Base-by-base conservation (phyloP, 2,888 invertebrate species). In the Orthosia gracilis region DNA sequence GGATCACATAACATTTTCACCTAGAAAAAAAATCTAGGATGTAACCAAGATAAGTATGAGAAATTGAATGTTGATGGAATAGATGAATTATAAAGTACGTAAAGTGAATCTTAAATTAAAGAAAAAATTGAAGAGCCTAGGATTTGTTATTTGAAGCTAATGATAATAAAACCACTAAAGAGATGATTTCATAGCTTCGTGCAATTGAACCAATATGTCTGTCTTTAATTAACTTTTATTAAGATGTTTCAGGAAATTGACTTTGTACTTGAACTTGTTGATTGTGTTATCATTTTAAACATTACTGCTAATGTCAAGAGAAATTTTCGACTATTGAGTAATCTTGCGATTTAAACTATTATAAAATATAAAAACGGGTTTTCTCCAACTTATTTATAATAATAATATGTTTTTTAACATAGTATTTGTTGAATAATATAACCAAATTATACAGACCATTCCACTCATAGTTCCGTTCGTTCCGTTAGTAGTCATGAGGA, bases 1-100 rank as follows among this genome's bases (percentile, higher is more conserved):
- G 88, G 80, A 85, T 80, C 82, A 78, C 59, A 73, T 65, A 91
- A 74, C 76, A 88, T 90, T 85, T 74, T 85, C 54, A 89, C 84
- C 90, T 91, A 89, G n/a, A 90, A 91, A 76, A 77, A 70, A 80
- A 23, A 58, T 9, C n/a, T 31, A 26, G 2, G 17, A 59, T 50
- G 13, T 18, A 26, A 47, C 9, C 49, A n/a, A n/a, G 17, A 47
- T n/a, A 15, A 54, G 47, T 26, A 15, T 11, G 26, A 26, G 50
- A n/a, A n/a, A 62, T 47, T 49, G 11, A n/a, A 17, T 17, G 13
- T 13, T 58, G 15, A 52, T 21, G 15, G 65, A 50, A 12, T 50
- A 49, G 15, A 15, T 50, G 3, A 47, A 11, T 21, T n/a, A n/a
- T n/a, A n/a, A n/a, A n/a, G 12, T 49, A 9, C 0, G 9, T 18